phyloP scores from a whole-genome alignment of 2,888 invertebrate genomes.

The Amaurobius ferox region DNA sequence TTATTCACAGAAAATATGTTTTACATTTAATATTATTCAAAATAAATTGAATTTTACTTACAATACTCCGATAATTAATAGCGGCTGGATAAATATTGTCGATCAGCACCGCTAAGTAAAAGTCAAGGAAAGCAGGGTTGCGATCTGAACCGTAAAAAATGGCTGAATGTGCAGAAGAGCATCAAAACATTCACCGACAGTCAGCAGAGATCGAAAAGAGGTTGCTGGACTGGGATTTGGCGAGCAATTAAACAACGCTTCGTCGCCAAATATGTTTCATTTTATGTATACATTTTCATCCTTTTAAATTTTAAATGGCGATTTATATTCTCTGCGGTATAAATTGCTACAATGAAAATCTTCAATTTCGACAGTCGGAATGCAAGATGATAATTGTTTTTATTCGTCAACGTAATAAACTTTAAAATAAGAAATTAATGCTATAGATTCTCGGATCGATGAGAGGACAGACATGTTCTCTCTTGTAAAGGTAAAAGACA shows the following conservation, averaged over 20 bases:
- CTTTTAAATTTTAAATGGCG: no score
- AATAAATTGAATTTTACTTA: neutral
- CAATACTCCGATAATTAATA: neutral
- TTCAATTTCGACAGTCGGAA: no score
- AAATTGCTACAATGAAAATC: conserved; percentile 3
- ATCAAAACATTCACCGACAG: conserved; percentile 32
- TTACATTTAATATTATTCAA: no score
- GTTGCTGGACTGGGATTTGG: conserved; percentile 29
- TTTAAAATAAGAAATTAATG: no score
- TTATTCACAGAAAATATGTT: no score
- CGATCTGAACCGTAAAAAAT: conserved; percentile 39
- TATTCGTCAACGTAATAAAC: no score
- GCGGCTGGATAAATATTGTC: neutral
- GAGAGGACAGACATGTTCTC: no score
- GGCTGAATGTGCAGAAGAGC: conserved; percentile 47
- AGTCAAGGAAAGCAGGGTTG: neutral
- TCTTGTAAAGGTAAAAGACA: no score
- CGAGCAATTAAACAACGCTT: neutral
- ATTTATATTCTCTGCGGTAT: no score
- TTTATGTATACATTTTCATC: no score
- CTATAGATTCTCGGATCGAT: no score
- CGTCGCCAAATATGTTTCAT: conserved; percentile 35
- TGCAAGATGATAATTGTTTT: no score
- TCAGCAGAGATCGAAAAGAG: conserved; percentile 22
- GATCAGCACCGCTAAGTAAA: neutral